Evolutionary conservation across 2,797 vertebrate genomes (phyloP).

Genomic region (Diplodus sargus): DNA sequence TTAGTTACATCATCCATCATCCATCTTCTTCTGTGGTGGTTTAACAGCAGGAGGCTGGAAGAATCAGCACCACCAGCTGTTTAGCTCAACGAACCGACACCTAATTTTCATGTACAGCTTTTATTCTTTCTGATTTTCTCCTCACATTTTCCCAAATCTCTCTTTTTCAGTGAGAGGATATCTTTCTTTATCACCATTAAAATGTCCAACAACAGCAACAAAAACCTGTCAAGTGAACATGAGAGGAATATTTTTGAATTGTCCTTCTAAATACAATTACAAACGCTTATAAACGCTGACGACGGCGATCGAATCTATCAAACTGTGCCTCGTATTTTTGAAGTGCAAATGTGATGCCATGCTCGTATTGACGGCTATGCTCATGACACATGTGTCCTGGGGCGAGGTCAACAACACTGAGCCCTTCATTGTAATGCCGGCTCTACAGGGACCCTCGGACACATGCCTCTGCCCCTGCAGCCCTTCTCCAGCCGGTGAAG

Average conservation of each 20-base stretch:
- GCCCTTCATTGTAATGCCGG: slow-evolving; percentile 75
- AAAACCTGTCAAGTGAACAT: too few relatives aligned
- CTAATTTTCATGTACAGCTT: neutral
- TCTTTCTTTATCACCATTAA: too few relatives aligned
- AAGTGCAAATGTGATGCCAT: slow-evolving; percentile 84
- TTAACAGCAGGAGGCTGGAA: neutral
- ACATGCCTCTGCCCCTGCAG: slow-evolving; percentile 70
- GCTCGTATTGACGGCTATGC: slow-evolving; percentile 77
- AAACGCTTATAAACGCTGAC: slow-evolving; percentile 27
- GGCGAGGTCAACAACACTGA: slow-evolving; percentile 85
- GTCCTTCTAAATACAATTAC: neutral
- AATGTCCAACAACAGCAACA: too few relatives aligned
- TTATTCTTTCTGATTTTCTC: neutral
- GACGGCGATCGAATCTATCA: slow-evolving; percentile 32
- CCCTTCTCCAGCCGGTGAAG: slow-evolving; percentile 43
- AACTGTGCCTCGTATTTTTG: slow-evolving; percentile 69
- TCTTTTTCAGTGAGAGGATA: neutral
- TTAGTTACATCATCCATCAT: neutral
- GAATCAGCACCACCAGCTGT: neutral
- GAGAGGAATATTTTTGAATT: neutral
- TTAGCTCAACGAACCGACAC: neutral
- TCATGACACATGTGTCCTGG: slow-evolving; percentile 81
- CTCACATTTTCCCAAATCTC: neutral
- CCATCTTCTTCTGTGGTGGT: neutral
- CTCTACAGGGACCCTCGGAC: slow-evolving; percentile 78